A percentile compares a stretch with the other conserved stretches of the same genome.
Conservation (phyloP, 2,113 vertebrate genomes). For the Penelope pileata region DNA sequence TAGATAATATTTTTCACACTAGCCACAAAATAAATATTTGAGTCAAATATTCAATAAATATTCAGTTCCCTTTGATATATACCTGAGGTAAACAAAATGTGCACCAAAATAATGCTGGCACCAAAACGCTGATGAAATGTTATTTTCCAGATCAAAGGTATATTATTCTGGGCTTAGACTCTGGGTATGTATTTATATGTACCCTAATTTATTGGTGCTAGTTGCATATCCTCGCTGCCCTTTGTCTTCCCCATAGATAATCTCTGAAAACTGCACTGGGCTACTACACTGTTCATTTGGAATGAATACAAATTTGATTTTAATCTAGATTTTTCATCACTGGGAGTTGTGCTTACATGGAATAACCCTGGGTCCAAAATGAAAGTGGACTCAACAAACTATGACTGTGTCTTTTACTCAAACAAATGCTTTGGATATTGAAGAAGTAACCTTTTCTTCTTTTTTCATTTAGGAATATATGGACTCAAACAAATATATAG, state of each 20-base stretch:
- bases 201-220: neutral
- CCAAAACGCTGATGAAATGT: neutral
- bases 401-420: neutral
- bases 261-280: neutral
- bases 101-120: neutral
- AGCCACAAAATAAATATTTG: constrained; percentile 20
- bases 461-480: constrained; percentile 84
- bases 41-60: constrained; percentile 4
- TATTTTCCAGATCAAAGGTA: neutral
- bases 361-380: neutral
- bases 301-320: neutral
- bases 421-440: neutral
- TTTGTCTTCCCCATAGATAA: neutral
- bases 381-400: neutral
- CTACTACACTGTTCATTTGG: neutral
- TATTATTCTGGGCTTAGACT: neutral
- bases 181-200: neutral
- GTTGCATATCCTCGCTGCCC: neutral
- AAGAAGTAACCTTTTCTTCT: neutral
- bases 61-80: neutral
- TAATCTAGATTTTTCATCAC: neutral
- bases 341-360: neutral
- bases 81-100: neutral
- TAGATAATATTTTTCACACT: constrained; percentile 29
- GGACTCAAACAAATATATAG: constrained; percentile 89